Evolutionary conservation across 1,140 invertebrate species (phyloP).

Genomic region (Leguminivora glycinivorella): DNA sequence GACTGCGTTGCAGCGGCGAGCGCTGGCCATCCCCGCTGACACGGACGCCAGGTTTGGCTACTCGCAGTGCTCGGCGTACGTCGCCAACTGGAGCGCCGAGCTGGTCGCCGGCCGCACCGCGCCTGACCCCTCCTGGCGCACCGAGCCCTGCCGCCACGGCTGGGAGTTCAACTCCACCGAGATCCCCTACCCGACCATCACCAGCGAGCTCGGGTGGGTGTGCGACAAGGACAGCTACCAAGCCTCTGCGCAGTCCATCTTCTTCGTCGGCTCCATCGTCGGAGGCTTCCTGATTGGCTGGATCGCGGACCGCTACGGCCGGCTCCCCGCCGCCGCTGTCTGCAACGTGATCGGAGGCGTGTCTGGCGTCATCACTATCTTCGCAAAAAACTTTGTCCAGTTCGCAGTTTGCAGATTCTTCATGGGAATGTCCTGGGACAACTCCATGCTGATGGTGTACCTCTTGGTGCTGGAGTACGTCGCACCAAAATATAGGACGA

Average conservation of each 20-base stretch:
- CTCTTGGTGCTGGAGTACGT: conserved; percentile 82
- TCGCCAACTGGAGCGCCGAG: conserved; percentile 61
- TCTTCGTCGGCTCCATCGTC: conserved; percentile 84
- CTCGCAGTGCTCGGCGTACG: conserved; percentile 55
- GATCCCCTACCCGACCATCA: conserved; percentile 69
- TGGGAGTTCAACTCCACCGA: conserved; percentile 81
- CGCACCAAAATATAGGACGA: conserved; percentile 80
- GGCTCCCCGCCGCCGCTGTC: conserved; percentile 82
- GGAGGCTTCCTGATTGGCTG: conserved; percentile 85
- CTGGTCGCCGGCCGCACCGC: conserved; percentile 39
- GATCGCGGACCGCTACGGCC: conserved; percentile 83
- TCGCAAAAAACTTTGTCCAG: conserved; percentile 80
- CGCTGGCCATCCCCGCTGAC: conserved; percentile 56
- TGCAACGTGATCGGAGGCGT: conserved; percentile 82
- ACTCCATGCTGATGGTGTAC: conserved; percentile 87
- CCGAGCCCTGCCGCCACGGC: conserved; percentile 76
- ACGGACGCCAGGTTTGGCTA: conserved; percentile 53
- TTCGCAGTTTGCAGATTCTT: conserved; percentile 82
- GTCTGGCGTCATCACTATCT: conserved; percentile 83
- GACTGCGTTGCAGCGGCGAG: conserved; percentile 58
- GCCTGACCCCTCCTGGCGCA: conserved; percentile 51
- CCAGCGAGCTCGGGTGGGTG: conserved; percentile 81
- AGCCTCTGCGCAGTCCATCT: conserved; percentile 83
- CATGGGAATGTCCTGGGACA: conserved; percentile 87
- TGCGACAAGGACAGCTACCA: conserved; percentile 82